phyloP scores from a whole-genome alignment of 2,113 vertebrate species.

The Spilogale gracilis region DNA sequence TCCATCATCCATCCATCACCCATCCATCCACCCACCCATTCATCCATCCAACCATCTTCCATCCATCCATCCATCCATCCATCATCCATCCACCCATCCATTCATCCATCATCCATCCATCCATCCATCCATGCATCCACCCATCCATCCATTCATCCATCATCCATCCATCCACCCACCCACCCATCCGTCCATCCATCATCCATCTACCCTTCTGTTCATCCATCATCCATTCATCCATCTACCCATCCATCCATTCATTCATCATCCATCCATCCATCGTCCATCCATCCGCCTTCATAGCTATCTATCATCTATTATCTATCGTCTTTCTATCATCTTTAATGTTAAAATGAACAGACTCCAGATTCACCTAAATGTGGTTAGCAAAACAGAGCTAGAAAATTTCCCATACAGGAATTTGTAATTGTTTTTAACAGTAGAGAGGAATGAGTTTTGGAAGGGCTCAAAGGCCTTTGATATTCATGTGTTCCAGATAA shows the following conservation, averaged over 20 bases:
- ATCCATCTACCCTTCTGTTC: not conserved
- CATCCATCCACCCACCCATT: no score
- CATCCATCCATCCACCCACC: not conserved
- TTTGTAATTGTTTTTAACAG: constrained; percentile 35
- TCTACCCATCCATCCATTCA: not conserved
- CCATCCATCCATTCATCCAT: not conserved
- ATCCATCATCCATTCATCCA: not conserved
- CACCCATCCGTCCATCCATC: no score
- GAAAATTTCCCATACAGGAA: not conserved
- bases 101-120: not conserved
- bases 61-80: not conserved
- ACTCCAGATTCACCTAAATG: not conserved
- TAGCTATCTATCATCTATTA: no score
- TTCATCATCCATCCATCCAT: not conserved
- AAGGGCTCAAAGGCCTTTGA: constrained; percentile 60
- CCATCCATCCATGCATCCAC: not conserved
- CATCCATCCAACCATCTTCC: not conserved
- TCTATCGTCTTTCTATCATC: not conserved
- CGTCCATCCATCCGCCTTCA: no score
- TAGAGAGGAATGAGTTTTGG: constrained; percentile 48
- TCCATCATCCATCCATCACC: not conserved
- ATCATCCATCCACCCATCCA: no score
- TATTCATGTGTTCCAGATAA: constrained; percentile 58
- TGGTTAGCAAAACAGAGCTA: constrained; percentile 26
- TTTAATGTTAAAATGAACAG: not conserved